Evolutionary conservation across 2,113 vertebrate genomes (phyloP).

Genomic region (Aegotheles bennettii): DNA sequence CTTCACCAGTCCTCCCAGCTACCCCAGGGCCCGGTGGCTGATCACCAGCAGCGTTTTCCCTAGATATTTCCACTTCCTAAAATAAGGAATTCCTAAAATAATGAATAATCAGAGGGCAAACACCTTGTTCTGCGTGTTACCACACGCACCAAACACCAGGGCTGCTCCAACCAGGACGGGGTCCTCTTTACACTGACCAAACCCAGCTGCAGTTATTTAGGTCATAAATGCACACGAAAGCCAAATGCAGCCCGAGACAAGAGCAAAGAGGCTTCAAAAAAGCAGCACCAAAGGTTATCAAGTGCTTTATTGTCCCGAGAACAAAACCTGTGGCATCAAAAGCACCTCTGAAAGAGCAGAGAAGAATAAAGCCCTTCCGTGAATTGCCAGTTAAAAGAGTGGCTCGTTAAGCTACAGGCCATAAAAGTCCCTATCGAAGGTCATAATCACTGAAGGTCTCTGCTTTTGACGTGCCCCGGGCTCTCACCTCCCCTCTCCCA

Average conservation of each 20-base stretch:
- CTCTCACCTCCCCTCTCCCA: not conserved
- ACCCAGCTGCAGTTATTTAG: fast-evolving
- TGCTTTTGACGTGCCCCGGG: not conserved
- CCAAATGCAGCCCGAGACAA: not conserved
- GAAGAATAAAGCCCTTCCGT: not conserved
- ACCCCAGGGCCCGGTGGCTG: not conserved
- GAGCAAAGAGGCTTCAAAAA: not conserved
- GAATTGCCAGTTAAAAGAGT: not conserved
- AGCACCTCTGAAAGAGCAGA: not conserved
- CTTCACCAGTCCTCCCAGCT: not conserved
- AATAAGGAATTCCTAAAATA: not conserved
- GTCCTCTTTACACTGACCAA: not conserved
- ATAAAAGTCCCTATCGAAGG: not conserved
- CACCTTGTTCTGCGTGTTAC: not conserved
- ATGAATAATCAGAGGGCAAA: not conserved
- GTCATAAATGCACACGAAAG: not conserved
- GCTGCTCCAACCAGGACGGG: not conserved
- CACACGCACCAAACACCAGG: not conserved
- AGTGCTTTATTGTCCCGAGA: not conserved
- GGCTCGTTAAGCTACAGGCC: not conserved
- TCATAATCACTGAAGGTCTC: not conserved
- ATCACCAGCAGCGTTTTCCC: not conserved
- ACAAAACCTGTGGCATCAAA: not conserved
- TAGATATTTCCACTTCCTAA: not conserved
- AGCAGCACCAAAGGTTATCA: not conserved